Evolutionary conservation across 2,888 invertebrate genomes (phyloP).

Genomic region (Craniophora ligustri): DNA sequence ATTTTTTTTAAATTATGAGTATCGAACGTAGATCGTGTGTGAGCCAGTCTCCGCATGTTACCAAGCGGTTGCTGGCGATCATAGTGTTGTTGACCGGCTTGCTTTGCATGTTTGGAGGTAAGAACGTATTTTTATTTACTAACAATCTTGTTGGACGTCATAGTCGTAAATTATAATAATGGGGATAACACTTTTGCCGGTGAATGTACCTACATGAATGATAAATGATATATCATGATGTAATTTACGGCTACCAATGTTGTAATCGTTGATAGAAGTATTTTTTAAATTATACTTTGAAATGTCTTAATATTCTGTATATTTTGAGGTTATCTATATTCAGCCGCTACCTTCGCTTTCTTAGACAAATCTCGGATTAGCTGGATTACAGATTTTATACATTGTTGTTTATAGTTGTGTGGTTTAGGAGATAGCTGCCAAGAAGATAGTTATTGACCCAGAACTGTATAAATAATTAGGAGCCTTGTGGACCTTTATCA

Average conservation of each 20-base stretch:
- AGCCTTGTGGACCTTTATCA: too few species aligned
- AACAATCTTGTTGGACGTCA: slow-evolving; percentile 36
- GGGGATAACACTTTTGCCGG: slow-evolving; percentile 9
- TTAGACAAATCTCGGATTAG: too few species aligned
- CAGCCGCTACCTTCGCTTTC: too few species aligned
- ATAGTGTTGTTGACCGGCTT: slow-evolving; percentile 75
- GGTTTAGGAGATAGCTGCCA: too few species aligned
- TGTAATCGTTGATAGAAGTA: background rate
- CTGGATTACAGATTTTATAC: too few species aligned
- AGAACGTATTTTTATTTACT: slow-evolving; percentile 60
- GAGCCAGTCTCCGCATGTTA: slow-evolving; percentile 73
- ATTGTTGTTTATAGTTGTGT: too few species aligned
- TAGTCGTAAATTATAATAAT: slow-evolving; percentile 33
- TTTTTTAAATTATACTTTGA: too few species aligned
- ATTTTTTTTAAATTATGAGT: slow-evolving; percentile 60
- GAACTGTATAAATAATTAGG: too few species aligned
- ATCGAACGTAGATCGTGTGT: slow-evolving; percentile 68
- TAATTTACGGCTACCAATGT: slow-evolving; percentile 13
- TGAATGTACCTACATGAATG: slow-evolving; percentile 1
- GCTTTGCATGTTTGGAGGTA: slow-evolving; percentile 80
- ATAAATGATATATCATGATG: background rate
- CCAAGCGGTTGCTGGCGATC: slow-evolving; percentile 73
- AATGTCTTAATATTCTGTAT: background rate
- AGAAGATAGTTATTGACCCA: too few species aligned
- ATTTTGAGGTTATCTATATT: background rate